Evolutionary conservation across 2,113 vertebrate species (phyloP).

Genomic region (Tragelaphus strepsiceros): DNA sequence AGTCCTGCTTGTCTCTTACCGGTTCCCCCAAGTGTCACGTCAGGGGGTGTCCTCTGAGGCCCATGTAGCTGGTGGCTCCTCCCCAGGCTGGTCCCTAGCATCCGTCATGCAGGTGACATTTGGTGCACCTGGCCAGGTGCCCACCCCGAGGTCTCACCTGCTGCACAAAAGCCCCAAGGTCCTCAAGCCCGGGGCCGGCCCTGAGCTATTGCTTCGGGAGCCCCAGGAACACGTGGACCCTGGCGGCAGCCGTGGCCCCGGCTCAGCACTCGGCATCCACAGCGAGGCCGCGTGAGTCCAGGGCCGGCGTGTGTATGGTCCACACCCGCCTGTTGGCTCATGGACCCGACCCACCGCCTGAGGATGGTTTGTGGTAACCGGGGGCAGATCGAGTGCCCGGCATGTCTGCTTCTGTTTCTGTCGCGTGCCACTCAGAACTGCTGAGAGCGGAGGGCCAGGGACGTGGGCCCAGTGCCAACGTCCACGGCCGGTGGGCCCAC

Average conservation of each 20-base stretch:
- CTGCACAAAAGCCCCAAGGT: no score
- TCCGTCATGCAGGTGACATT: neutral
- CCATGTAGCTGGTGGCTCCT: neutral
- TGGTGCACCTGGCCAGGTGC: neutral
- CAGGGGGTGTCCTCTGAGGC: neutral
- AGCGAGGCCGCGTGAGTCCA: fast-evolving
- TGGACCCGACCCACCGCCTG: fast-evolving
- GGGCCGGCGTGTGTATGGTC: fast-evolving
- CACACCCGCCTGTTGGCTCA: neutral
- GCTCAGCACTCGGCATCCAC: fast-evolving
- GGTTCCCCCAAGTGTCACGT: neutral
- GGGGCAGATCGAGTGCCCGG: fast-evolving
- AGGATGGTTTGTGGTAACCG: neutral
- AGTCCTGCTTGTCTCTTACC: neutral
- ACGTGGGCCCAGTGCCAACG: fast-evolving
- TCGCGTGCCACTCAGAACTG: fast-evolving
- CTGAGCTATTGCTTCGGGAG: neutral
- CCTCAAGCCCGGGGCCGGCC: fast-evolving
- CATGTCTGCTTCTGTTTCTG: neutral
- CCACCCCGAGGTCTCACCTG: neutral
- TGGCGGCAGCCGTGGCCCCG: fast-evolving
- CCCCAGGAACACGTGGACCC: neutral
- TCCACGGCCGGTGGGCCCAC: neutral
- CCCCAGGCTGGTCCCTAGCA: neutral
- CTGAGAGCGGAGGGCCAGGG: neutral